These are phyloP conservation scores for Acrossocheilus fasciatus DNA, from an alignment of 2,797 vertebrate genomes.

Conservation along the genomic window DNA sequence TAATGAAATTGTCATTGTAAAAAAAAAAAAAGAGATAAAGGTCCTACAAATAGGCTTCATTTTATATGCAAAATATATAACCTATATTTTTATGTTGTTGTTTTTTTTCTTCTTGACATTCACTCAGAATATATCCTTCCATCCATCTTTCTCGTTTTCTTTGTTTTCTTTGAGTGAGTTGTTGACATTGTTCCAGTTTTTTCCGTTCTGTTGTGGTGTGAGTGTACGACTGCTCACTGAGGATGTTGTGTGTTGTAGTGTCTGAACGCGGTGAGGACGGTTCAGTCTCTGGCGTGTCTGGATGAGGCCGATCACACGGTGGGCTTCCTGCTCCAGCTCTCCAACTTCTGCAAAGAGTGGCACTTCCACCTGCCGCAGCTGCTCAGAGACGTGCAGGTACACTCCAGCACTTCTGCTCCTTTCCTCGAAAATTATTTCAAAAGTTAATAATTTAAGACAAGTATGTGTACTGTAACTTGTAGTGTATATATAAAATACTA, in stretches of 20 bases:
- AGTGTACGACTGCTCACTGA: background rate
- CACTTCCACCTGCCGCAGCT: slow-evolving; percentile 96
- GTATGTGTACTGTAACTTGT: background rate
- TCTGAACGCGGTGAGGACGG: slow-evolving; percentile 92
- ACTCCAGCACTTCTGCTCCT: background rate
- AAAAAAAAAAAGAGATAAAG: background rate
- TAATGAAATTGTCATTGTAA: background rate
- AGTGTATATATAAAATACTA: too few relatives aligned
- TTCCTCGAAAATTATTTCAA: too few relatives aligned
- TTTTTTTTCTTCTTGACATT: too few relatives aligned
- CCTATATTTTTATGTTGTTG: too few relatives aligned
- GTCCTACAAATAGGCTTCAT: background rate
- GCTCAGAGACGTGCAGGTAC: slow-evolving; percentile 90
- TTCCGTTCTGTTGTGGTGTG: background rate
- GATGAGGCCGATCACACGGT: slow-evolving; percentile 98
- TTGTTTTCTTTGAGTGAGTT: too few relatives aligned
- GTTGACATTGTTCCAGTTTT: background rate
- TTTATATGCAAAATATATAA: background rate
- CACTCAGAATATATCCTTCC: too few relatives aligned
- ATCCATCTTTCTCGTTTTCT: background rate
- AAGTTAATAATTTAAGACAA: too few relatives aligned
- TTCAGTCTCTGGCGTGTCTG: slow-evolving; percentile 92
- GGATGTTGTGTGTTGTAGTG: slow-evolving; percentile 77
- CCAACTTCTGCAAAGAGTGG: slow-evolving; percentile 95
- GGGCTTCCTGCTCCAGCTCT: slow-evolving; percentile 96